phyloP scores from a whole-genome alignment of 2,888 invertebrate species.

The Ochlodes sylvanus region DNA sequence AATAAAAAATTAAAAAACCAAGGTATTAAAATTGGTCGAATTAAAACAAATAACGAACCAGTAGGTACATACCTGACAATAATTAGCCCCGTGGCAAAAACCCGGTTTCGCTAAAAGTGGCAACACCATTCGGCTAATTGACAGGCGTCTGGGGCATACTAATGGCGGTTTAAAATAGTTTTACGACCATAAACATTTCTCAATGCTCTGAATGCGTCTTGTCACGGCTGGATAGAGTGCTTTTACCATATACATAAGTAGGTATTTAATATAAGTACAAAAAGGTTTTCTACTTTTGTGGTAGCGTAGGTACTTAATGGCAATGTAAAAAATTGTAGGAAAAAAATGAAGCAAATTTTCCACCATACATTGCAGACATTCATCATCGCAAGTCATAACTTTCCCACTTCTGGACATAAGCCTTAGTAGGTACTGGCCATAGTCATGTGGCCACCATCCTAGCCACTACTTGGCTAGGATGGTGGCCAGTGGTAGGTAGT shows the following conservation, averaged over 20 bases:
- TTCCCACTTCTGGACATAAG: too few relatives aligned
- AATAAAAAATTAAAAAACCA: background rate
- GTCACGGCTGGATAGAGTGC: background rate
- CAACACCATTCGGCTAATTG: slow-evolving; percentile 65
- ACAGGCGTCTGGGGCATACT: slow-evolving; percentile 71
- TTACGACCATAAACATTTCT: slow-evolving; percentile 72
- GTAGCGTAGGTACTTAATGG: background rate
- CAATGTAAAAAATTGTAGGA: too few relatives aligned
- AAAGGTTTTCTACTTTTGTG: background rate
- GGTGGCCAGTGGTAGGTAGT: too few relatives aligned
- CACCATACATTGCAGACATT: too few relatives aligned
- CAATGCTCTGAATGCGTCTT: slow-evolving; percentile 43
- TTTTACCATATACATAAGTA: slow-evolving; percentile 11
- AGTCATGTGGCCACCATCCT: too few relatives aligned
- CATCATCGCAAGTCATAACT: too few relatives aligned
- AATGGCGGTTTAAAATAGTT: slow-evolving; percentile 79
- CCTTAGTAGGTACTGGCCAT: too few relatives aligned
- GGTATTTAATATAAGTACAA: background rate
- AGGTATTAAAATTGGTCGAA: slow-evolving; percentile 29
- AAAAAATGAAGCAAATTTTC: too few relatives aligned
- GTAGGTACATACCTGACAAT: slow-evolving; percentile 21
- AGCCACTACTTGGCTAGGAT: too few relatives aligned
- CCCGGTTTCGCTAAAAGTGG: slow-evolving; percentile 34
- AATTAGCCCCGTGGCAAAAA: slow-evolving; percentile 34
- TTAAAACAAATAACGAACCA: slow-evolving; percentile 33